Evolutionary conservation across 64 coral and sea anemone species (phyloP), one percentile per base, ranked within the genome.

Genomic region (Orbicella faveolata): DNA sequence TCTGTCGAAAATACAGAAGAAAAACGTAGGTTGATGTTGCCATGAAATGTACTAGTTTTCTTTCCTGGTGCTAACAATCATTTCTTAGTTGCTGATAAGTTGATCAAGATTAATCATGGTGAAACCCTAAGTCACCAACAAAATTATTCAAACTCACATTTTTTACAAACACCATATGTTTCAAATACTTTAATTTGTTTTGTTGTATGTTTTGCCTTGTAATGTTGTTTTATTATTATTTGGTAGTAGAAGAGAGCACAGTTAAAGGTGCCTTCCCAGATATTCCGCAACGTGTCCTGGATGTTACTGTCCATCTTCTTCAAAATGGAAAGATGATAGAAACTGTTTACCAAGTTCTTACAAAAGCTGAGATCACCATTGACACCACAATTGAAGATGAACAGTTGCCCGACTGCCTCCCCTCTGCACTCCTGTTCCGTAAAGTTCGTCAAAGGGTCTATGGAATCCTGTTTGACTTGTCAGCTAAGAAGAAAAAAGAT

Each of bases 381-480:
- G 84, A 89, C 30, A 90, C 89, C 13, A 90, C 97, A 16, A 66
- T 99, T 10, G 97, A 99, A 77, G 97, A 99, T 72, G 97, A 99
- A 39, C 83, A 96, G 20, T 83, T 78, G 13, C 93, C 91, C 23
- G 92, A 87, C 30, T 76, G 86, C 9, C 88, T 87, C 13, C 90
- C 94, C 13, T 93, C 97, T 17, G 87, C 97, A 6, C 65, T 99
- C 30, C 91, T 99, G 30, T 99, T 91, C 37, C 97, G 97, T 18
- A 92, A 91, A 68, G 87, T 99, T 16, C 88, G 97, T 75, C 97
- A 99, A 54, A 33, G 88, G 26, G 79, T 96, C 16, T 99, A 99
- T 88, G 97, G 97, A 61, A 95, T 99, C 80, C 66, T 99, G 19
- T 94, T 99, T 88, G 94, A 99, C 79, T 89, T 94, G 68, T 91